Percentiles rank a stretch among this genome's conserved stretches.
These are phyloP conservation scores for Heterotilapia buettikoferi DNA, from an alignment of 2,113 vertebrate genomes.

Conservation along the genomic window DNA sequence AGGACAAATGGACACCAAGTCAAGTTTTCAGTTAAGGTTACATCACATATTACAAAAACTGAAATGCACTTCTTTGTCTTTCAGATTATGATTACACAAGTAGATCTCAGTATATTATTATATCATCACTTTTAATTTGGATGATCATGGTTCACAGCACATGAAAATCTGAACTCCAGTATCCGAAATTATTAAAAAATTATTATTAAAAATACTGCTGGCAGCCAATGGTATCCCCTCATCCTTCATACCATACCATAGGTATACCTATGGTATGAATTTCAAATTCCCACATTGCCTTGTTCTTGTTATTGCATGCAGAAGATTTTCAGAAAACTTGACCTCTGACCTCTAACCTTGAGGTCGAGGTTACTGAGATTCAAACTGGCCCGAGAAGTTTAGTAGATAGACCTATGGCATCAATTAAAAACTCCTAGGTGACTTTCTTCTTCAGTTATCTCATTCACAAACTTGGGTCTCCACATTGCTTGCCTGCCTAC, in stretches of 20 bases:
- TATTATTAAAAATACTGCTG: not conserved
- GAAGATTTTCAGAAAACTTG: not conserved
- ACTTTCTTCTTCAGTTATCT: not conserved
- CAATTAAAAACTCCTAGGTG: not conserved
- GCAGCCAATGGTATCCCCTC: not conserved
- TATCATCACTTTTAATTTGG: not conserved
- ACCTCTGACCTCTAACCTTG: not conserved
- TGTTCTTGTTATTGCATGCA: not conserved
- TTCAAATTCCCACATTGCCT: not conserved
- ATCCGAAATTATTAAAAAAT: fast-evolving
- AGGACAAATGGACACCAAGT: not conserved
- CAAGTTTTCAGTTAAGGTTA: not conserved
- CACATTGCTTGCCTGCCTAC: not conserved
- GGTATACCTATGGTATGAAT: not conserved
- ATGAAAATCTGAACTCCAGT: not conserved
- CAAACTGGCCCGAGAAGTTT: not conserved
- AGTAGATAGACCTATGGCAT: not conserved
- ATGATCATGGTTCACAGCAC: fast-evolving
- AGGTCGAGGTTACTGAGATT: not conserved
- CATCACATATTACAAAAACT: not conserved
- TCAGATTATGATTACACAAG: not conserved
- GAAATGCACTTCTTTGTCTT: not conserved
- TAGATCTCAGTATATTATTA: not conserved
- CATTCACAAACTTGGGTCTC: not conserved
- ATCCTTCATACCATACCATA: not conserved